Base-by-base conservation (phyloP, 1,140 invertebrate species). In the Trichonephila clavata region DNA sequence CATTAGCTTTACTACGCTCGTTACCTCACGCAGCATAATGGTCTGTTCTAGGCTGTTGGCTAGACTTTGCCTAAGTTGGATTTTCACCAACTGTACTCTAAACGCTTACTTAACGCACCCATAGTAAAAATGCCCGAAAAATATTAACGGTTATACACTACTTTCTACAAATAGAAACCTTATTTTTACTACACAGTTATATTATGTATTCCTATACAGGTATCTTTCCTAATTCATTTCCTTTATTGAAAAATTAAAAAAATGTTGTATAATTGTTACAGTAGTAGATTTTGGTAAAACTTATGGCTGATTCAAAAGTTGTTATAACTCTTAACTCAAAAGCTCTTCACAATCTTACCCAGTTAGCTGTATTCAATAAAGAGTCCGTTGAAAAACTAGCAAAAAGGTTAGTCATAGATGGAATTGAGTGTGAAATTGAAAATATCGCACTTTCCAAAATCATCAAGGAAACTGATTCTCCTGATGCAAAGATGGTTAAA, bases 1-100 rank as follows among this genome's bases (percentile, higher is more conserved):
- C 83, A 86, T n/a, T 86, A 86, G 83, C 83, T 86, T n/a, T 86
- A 86, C 13, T 59, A 86, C 83, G 21, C 83, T 86, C 83, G 83
- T 86, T 86, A 86, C 83, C 83, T 86, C 2, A 86, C 21, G 83
- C 83, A 86, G 18, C 50, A 86, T 86, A 86, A n/a, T 86, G 2
- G 83, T 86, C 83, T 86, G 83, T 86, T 86, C 83, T 18, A 86
- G 21, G 21, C 43, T 86, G 83, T 59, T 86, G 83, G 83, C 83
- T 86, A 86, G 2, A 59, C 39, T 86, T 86, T 86, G 50, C 21
- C 21, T 59, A 18, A 0, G 83, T 86, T 86, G 39, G 83, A 86
- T 2, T 86, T 86, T 86, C 83, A 86, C 83, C 83, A 86, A 86
- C 83, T 86, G 83, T 50, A 8, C 2, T 59, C 50, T n/a, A 86